phyloP scores from a whole-genome alignment of 2,888 invertebrate species.

The Dysmachus trigonus region DNA sequence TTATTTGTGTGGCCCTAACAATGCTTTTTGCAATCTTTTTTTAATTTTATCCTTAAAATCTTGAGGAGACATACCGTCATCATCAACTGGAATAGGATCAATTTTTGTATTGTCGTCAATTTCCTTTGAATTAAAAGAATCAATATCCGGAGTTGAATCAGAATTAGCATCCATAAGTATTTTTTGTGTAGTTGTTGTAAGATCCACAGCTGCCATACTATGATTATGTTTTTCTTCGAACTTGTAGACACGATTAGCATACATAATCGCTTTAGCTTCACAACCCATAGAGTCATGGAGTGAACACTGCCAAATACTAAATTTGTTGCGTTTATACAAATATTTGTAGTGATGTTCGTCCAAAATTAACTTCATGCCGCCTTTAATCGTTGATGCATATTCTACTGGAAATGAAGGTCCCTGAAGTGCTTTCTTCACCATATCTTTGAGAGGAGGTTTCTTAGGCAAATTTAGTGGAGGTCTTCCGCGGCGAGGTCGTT shows the following conservation, averaged over 20 bases:
- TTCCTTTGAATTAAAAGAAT: neutral
- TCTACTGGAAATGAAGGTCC: conserved; percentile 51
- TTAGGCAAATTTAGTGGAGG: neutral
- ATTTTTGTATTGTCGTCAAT: neutral
- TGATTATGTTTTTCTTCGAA: conserved; percentile 60
- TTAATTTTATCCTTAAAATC: conserved; percentile 62
- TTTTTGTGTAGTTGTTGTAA: conserved; percentile 51
- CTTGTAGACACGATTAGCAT: conserved; percentile 59
- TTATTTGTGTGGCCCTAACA: neutral
- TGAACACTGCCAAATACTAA: conserved; percentile 48
- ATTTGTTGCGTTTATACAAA: conserved; percentile 59
- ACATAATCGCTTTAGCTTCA: conserved; percentile 58
- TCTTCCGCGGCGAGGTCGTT: conserved; percentile 4
- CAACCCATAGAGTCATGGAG: conserved; percentile 55
- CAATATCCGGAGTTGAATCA: neutral
- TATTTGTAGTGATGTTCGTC: conserved; percentile 61
- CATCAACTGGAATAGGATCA: neutral
- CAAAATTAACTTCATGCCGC: conserved; percentile 61
- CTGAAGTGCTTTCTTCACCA: conserved; percentile 14
- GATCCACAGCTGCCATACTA: conserved; percentile 61
- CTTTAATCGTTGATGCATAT: conserved; percentile 61
- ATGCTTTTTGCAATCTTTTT: conserved; percentile 59
- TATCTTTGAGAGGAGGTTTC: neutral
- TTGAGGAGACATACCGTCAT: conserved; percentile 53
- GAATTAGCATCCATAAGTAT: neutral